Percentiles rank a stretch among this genome's conserved stretches.
Evolutionary conservation across 2,888 invertebrate genomes (phyloP).

Genomic region (Steinernema carpocapsae): DNA sequence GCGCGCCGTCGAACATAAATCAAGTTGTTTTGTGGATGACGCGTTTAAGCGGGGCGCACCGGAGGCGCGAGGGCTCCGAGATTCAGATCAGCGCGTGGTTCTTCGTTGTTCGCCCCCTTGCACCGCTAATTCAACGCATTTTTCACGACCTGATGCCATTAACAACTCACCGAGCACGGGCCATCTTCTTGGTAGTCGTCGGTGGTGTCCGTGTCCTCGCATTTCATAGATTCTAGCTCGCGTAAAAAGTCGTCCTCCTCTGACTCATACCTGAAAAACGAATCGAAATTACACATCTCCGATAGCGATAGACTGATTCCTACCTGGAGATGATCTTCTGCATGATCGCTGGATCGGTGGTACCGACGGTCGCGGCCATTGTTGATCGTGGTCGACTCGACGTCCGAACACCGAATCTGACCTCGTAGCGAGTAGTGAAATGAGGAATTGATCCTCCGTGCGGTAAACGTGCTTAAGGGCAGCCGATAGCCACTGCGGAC

Average conservation of each 20-base stretch:
- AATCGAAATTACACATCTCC: not conserved
- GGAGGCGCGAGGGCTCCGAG: slow-evolving; percentile 2
- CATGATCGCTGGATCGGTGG: slow-evolving; percentile 36
- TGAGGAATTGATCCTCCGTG: not conserved
- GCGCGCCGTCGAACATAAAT: slow-evolving; percentile 37
- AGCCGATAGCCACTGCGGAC: slow-evolving; percentile 21
- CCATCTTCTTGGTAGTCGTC: slow-evolving; percentile 48
- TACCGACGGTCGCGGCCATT: slow-evolving; percentile 7
- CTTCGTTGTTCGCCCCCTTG: not conserved
- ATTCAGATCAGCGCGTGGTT: slow-evolving; percentile 5
- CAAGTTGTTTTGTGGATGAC: slow-evolving; percentile 25
- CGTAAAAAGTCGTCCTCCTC: slow-evolving; percentile 66
- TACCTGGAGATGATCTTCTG: slow-evolving; percentile 40
- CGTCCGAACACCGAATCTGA: not conserved
- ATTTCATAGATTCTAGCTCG: slow-evolving; percentile 62
- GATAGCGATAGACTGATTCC: not conserved
- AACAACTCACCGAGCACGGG: slow-evolving; percentile 43
- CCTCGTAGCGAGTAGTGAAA: not conserved
- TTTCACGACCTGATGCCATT: no score
- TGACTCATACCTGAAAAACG: slow-evolving; percentile 59
- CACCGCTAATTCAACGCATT: slow-evolving; percentile 34
- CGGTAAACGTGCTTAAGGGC: slow-evolving; percentile 27
- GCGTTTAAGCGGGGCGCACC: no score
- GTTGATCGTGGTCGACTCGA: not conserved
- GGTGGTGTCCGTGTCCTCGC: slow-evolving; percentile 49